phyloP scores from a whole-genome alignment of 92 coral and sea anemone species.

The Porites lobata region DNA sequence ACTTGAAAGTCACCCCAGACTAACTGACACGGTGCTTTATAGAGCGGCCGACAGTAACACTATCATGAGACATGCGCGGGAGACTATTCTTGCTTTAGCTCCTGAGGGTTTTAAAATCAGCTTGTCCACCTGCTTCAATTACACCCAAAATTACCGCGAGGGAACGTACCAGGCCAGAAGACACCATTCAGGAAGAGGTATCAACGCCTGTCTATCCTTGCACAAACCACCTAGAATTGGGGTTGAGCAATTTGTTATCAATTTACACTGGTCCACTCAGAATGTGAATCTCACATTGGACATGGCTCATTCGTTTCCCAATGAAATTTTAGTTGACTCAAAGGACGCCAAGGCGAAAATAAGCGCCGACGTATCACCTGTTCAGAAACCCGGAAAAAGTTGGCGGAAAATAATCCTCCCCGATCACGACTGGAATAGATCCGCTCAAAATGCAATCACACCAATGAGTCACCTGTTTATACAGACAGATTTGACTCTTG shows the following conservation, averaged over 20 bases:
- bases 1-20: conserved; percentile 68
- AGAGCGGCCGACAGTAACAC: conserved; percentile 58
- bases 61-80: conserved; percentile 51
- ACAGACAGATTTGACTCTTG: conserved; percentile 40
- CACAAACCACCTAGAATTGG: conserved; percentile 76
- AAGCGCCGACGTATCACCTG: conserved; percentile 63
- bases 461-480: conserved; percentile 81
- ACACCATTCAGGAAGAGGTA: conserved; percentile 69
- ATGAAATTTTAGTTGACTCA: conserved; percentile 53
- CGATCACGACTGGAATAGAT: conserved; percentile 67
- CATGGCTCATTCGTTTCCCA: not conserved
- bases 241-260: conserved; percentile 63
- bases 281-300: conserved; percentile 75
- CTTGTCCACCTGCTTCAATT: conserved; percentile 67
- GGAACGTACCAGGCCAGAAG: conserved; percentile 66
- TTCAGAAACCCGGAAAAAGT: conserved; percentile 75
- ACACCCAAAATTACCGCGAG: conserved; percentile 62
- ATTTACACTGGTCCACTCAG: conserved; percentile 74
- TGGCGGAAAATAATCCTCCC: conserved; percentile 59
- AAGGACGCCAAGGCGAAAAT: conserved; percentile 77
- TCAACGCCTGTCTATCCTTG: conserved; percentile 68
- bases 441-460: conserved; percentile 56
- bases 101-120: conserved; percentile 54
- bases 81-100: conserved; percentile 52
- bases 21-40: conserved; percentile 56